Evolutionary conservation across 2,888 invertebrate species (phyloP).

Genomic region (Xestobium rufovillosum): DNA sequence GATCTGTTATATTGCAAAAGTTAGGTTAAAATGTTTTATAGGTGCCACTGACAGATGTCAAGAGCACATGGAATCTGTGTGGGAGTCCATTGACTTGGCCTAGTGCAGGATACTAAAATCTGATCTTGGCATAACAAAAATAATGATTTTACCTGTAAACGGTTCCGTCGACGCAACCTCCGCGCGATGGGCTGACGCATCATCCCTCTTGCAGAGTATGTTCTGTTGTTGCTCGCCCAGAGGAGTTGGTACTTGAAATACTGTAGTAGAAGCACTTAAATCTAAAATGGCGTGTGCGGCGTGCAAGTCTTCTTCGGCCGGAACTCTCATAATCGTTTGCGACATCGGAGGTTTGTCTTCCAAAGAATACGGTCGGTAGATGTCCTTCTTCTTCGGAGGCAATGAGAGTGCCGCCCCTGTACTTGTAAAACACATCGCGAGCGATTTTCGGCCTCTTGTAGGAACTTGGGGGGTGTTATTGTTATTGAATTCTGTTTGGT

Average conservation of each 20-base stretch:
- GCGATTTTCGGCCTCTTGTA: conserved; percentile 55
- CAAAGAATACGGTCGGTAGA: conserved; percentile 80
- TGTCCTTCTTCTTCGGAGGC: conserved; percentile 87
- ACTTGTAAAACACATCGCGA: conserved; percentile 79
- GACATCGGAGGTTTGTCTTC: conserved; percentile 53
- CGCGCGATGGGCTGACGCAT: conserved; percentile 7
- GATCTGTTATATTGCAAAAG: too few relatives aligned
- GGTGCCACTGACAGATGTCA: too few relatives aligned
- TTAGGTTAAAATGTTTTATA: too few relatives aligned
- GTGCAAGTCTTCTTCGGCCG: conserved; percentile 75
- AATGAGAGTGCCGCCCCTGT: conserved; percentile 75
- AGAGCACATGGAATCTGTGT: too few relatives aligned
- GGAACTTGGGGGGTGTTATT: conserved; percentile 33
- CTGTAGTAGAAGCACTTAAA: conserved; percentile 77
- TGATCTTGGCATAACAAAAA: too few relatives aligned
- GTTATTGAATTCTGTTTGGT: conserved; percentile 37
- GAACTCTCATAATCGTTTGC: conserved; percentile 50
- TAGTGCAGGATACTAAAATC: too few relatives aligned
- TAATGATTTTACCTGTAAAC: too few relatives aligned
- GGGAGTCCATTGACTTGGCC: too few relatives aligned
- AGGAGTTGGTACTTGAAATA: conserved; percentile 45
- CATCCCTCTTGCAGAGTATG: conserved; percentile 6
- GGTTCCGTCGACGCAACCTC: too few relatives aligned
- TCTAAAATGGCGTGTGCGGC: conserved; percentile 86
- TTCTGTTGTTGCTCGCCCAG: too few relatives aligned